Evolutionary conservation across 2,797 vertebrate species (phyloP).

Genomic region (Nyctibius grandis): DNA sequence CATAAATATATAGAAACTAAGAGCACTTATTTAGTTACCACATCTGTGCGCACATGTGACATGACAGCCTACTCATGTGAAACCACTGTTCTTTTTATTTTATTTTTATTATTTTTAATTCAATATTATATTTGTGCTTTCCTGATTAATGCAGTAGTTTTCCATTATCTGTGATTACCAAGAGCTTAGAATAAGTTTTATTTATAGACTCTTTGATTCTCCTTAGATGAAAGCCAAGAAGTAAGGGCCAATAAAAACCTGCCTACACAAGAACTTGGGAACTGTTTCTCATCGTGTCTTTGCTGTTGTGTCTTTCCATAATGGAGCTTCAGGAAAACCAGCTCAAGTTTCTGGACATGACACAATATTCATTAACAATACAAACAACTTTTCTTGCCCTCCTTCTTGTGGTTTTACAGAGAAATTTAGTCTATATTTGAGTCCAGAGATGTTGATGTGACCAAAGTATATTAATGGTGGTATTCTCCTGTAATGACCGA

Average conservation of each 20-base stretch:
- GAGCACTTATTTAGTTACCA: neutral
- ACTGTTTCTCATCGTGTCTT: accelerated
- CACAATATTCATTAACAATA: neutral
- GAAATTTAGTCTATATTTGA: neutral
- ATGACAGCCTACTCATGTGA: neutral
- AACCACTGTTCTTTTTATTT: neutral
- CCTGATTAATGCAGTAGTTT: neutral
- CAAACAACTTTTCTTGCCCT: neutral
- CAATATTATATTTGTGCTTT: neutral
- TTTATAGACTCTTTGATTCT: neutral
- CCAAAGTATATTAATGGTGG: neutral
- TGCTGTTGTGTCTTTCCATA: neutral
- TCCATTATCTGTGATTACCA: neutral
- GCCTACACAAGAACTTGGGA: neutral
- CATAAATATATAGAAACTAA: neutral
- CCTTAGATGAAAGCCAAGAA: neutral
- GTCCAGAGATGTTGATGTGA: neutral
- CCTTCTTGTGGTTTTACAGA: neutral
- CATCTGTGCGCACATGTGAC: neutral
- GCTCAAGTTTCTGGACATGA: neutral
- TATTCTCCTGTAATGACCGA: neutral
- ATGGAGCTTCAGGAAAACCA: neutral
- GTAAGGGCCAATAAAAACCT: neutral
- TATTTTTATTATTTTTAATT: neutral
- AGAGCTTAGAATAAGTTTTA: neutral